Evolutionary conservation across 2,797 vertebrate genomes (phyloP), one percentile per base, ranked within the genome.

Genomic region (Parotocinclus haroldoi): DNA sequence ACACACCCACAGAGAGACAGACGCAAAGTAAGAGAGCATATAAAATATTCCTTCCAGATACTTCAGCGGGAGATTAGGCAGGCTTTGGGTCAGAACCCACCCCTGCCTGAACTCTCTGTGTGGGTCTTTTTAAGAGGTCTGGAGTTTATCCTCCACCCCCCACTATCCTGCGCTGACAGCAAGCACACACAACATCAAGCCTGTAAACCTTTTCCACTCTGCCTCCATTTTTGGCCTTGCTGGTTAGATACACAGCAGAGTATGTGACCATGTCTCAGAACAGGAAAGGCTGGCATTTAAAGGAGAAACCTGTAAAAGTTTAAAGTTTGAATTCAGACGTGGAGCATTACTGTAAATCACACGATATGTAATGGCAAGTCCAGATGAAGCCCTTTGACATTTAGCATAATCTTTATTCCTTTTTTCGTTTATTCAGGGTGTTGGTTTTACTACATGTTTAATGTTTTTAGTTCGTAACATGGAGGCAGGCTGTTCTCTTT

Each of bases 61-160:
- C 58, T 68, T 72, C 72, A 60, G 72, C 72, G 63, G 69, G 59
- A 74, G 72, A 76, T 75, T 75, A 72, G 62, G 52, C 58, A 74
- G 70, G 63, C 67, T 75, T 65, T 70, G 48, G 70, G 73, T 75
- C 69, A 76, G 52, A 71, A 74, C 55, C 57, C 56, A 72, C 58
- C 63, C 71, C 62, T 63, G 57, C 58, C 63, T 69, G 66, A 62
- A 69, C 18, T 64, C 66, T 62, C 67, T 63, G 56, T 78, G 66
- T 72, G 63, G 63, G 72, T 67, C 75, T 65, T 75, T 74, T 63
- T 72, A 68, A 78, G 59, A 69, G 76, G 69, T 69, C 76, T 78
- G 76, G 72, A 78, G 60, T 75, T 75, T 68, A 70, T 76, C 65
- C 49, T 68, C 63, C 52, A 63, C 68, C 68, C 63, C 66, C 58